A percentile compares a stretch with the other conserved stretches of the same genome.
phyloP scores from a whole-genome alignment of 2,797 vertebrate species.

The Melopsittacus undulatus region DNA sequence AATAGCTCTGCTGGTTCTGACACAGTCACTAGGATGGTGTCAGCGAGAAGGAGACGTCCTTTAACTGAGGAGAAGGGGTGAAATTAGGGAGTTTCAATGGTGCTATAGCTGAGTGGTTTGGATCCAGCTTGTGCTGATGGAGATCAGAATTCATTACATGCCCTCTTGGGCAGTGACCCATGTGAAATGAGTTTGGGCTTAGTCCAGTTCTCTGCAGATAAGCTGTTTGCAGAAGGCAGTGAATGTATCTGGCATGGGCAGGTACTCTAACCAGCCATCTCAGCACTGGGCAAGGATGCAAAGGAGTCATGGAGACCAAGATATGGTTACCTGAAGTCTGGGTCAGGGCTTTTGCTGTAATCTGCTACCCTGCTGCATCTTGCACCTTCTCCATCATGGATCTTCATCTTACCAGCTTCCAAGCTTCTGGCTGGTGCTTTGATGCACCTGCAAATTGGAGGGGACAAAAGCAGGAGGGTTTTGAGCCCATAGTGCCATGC shows the following conservation, averaged over 20 bases:
- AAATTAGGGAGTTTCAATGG: neutral
- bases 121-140: neutral
- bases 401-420: neutral
- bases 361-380: neutral
- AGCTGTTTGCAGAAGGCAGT: slow-evolving; percentile 19
- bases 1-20: neutral
- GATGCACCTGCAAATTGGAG: neutral
- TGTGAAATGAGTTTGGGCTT: slow-evolving; percentile 46
- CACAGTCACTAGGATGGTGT: neutral
- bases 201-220: slow-evolving; percentile 40
- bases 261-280: neutral
- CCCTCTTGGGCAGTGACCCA: slow-evolving; percentile 35
- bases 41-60: neutral
- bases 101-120: neutral
- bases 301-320: neutral
- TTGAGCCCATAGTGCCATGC: neutral
- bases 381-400: neutral
- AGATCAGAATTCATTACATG: neutral
- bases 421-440: neutral
- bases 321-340: neutral
- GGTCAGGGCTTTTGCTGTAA: neutral
- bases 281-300: neutral
- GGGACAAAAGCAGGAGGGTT: neutral
- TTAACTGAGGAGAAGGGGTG: neutral
- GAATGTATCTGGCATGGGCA: neutral